These are phyloP conservation scores for Oenanthe melanoleuca DNA, from an alignment of 2,113 vertebrate species.

Conservation along the genomic window DNA sequence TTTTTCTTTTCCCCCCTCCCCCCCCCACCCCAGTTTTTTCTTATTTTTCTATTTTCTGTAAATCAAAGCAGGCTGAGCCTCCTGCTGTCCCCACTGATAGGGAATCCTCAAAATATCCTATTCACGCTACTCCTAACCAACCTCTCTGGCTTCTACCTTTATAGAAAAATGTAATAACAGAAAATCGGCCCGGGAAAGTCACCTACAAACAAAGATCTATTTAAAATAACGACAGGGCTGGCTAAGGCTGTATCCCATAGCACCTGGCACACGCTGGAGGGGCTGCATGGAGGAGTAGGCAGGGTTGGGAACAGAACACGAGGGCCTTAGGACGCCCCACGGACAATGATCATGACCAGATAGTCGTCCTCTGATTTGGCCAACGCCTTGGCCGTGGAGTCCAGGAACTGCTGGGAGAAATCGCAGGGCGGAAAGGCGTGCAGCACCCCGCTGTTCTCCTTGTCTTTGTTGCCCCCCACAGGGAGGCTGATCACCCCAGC, in stretches of 20 bases:
- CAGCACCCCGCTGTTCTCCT: conserved; percentile 97
- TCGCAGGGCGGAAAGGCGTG: conserved; percentile 98
- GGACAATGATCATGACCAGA: conserved; percentile 99
- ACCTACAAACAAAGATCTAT: conserved; percentile 77
- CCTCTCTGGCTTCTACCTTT: conserved; percentile 68
- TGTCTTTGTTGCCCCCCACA: conserved; percentile 96
- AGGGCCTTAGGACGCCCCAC: conserved; percentile 92
- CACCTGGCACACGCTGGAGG: conserved; percentile 85
- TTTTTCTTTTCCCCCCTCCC: not conserved
- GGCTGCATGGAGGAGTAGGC: conserved; percentile 82
- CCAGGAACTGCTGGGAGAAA: conserved; percentile 99
- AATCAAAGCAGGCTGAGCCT: conserved; percentile 68
- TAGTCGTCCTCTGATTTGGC: conserved; percentile 99
- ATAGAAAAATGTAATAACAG: conserved; percentile 70
- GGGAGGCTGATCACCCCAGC: conserved; percentile 99
- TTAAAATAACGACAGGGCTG: conserved; percentile 72
- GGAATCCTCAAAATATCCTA: conserved; percentile 51
- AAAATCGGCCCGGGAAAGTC: conserved; percentile 33
- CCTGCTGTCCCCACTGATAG: not conserved
- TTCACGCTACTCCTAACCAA: conserved; percentile 58
- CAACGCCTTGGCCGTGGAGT: conserved; percentile 96
- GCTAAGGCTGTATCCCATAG: conserved; percentile 88
- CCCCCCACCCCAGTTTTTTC: not conserved
- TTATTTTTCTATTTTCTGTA: not conserved
- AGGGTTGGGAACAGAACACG: conserved; percentile 71